These are phyloP conservation scores for Anguilla rostrata DNA, from an alignment of 2,113 vertebrate genomes.

Conservation along the genomic window DNA sequence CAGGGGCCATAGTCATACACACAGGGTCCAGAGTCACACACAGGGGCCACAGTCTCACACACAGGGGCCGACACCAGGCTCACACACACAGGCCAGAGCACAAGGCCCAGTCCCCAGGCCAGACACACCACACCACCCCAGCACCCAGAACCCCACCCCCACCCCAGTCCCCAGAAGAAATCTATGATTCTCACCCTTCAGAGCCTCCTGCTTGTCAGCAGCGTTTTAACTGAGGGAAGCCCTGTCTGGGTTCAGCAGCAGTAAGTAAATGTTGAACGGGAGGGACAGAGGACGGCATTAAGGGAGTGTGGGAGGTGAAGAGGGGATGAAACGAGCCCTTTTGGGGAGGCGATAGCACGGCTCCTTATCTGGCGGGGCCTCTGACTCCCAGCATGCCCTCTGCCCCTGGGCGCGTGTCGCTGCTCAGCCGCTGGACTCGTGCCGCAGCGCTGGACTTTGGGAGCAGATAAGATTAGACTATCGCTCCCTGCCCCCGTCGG, in stretches of 20 bases:
- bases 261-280: background rate
- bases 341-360: too few relatives aligned
- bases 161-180: background rate
- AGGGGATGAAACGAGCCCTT: background rate
- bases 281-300: background rate
- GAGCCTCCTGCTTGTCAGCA: background rate
- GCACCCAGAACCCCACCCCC: background rate
- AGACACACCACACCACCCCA: too few relatives aligned
- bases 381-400: background rate
- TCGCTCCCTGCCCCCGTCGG: background rate
- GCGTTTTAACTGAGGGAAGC: background rate
- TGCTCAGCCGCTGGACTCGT: background rate
- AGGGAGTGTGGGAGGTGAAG: background rate
- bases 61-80: too few relatives aligned
- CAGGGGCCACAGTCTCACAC: too few relatives aligned
- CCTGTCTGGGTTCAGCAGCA: background rate
- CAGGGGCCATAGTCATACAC: too few relatives aligned
- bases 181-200: background rate
- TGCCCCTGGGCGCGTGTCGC: background rate
- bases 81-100: too few relatives aligned
- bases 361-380: too few relatives aligned
- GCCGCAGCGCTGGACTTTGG: background rate
- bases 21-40: background rate
- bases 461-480: constrained; percentile 7
- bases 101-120: too few relatives aligned